A percentile compares a stretch with the other conserved stretches of the same genome.
Evolutionary conservation across 2,888 invertebrate genomes (phyloP).

Genomic region (Hypselothyrea guttata): DNA sequence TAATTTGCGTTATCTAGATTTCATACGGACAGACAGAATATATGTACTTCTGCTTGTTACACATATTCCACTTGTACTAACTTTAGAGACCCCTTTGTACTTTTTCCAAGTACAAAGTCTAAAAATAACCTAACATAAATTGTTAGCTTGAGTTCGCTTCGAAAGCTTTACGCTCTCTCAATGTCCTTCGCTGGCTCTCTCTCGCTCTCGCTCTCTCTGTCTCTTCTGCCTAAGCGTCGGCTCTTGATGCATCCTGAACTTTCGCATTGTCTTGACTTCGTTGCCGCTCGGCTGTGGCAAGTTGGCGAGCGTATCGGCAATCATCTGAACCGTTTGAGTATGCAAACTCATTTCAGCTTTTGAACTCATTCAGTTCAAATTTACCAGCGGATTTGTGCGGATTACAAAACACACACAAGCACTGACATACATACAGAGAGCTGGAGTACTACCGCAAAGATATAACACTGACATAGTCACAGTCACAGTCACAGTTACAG

Average conservation of each 20-base stretch:
- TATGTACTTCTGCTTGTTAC: too few species aligned
- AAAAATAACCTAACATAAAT: not conserved
- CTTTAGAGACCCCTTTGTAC: too few species aligned
- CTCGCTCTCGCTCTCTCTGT: not conserved
- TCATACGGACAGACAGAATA: too few species aligned
- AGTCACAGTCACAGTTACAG: constrained; percentile 3
- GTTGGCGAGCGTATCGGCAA: constrained; percentile 42
- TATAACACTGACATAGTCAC: constrained; percentile 5
- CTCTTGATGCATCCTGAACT: constrained; percentile 23
- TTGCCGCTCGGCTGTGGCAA: constrained; percentile 19
- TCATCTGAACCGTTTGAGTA: constrained; percentile 61
- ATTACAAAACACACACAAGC: constrained; percentile 54
- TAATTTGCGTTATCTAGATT: too few species aligned
- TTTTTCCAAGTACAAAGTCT: too few species aligned
- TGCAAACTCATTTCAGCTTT: constrained; percentile 75
- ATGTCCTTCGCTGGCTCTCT: not conserved
- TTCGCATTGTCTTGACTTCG: constrained; percentile 1
- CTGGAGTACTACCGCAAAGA: too few species aligned
- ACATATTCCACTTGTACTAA: too few species aligned
- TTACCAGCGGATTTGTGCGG: constrained; percentile 79
- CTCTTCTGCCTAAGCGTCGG: too few species aligned
- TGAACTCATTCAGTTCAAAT: constrained; percentile 78
- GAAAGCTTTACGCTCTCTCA: constrained; percentile 10
- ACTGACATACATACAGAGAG: constrained; percentile 2
- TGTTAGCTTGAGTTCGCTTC: constrained; percentile 9